phyloP scores from a whole-genome alignment of 2,797 vertebrate species.

The Valencia hispanica region DNA sequence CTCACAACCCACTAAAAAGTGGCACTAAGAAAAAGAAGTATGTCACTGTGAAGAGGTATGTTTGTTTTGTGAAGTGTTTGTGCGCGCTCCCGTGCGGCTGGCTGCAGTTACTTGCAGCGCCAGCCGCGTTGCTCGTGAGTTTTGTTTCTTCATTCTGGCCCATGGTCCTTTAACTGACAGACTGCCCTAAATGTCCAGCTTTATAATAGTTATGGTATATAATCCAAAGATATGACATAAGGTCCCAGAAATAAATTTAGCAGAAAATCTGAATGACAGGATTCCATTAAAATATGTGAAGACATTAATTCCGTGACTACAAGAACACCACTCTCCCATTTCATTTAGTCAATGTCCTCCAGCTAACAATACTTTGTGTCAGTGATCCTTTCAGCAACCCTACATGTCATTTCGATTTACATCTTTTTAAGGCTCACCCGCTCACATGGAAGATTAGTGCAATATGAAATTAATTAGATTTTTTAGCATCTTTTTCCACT shows the following conservation, averaged over 20 bases:
- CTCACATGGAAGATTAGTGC: neutral
- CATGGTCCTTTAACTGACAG: too few relatives aligned
- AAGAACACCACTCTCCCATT: neutral
- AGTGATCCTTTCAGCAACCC: constrained; percentile 11
- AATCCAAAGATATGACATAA: neutral
- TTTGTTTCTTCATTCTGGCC: too few relatives aligned
- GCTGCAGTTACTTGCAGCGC: too few relatives aligned
- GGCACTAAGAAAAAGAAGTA: too few relatives aligned
- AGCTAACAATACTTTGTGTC: constrained; percentile 10
- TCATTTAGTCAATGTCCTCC: neutral
- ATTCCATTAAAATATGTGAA: constrained; percentile 11
- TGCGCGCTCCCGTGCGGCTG: too few relatives aligned
- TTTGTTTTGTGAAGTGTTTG: too few relatives aligned
- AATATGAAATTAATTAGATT: neutral
- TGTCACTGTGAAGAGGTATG: too few relatives aligned
- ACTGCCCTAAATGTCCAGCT: neutral
- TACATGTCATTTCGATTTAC: constrained; percentile 6
- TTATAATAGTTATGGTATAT: neutral
- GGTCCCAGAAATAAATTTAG: neutral
- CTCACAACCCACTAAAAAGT: too few relatives aligned
- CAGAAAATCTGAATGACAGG: constrained; percentile 6
- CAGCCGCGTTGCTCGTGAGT: too few relatives aligned
- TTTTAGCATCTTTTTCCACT: neutral
- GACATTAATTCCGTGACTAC: constrained; percentile 15
- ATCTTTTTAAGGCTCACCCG: constrained; percentile 6